Evolutionary conservation across 1,140 invertebrate genomes (phyloP).

Genomic region (Drosophila leontia): DNA sequence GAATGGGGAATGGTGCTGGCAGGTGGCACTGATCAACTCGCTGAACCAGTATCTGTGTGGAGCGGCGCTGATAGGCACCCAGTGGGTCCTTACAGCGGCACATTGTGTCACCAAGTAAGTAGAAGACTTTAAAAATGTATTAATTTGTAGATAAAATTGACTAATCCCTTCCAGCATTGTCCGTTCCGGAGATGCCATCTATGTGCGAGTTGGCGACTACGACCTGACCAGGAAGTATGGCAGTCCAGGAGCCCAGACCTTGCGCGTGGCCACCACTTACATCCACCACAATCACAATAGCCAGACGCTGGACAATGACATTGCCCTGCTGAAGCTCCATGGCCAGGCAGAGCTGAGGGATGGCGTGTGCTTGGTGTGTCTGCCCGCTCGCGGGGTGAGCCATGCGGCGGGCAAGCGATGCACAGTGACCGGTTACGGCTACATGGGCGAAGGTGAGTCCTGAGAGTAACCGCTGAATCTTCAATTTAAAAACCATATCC

Average conservation of each 20-base stretch:
- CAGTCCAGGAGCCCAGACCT: conserved; percentile 94
- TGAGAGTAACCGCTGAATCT: background rate
- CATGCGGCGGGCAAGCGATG: conserved; percentile 94
- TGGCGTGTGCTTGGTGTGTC: conserved; percentile 90
- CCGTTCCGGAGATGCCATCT: conserved; percentile 94
- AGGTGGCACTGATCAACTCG: conserved; percentile 96
- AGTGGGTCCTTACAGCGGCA: conserved; percentile 97
- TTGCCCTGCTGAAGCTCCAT: conserved; percentile 96
- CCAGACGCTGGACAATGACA: conserved; percentile 97
- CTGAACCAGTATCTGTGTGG: conserved; percentile 98
- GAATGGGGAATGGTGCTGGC: conserved; percentile 97
- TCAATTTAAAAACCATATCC: no score
- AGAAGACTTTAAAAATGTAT: background rate
- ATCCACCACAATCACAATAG: conserved; percentile 99
- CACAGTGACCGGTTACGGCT: conserved; percentile 96
- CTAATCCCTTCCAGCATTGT: conserved; percentile 89
- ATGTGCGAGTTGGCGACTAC: conserved; percentile 96
- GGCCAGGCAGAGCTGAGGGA: conserved; percentile 95
- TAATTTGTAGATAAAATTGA: no score
- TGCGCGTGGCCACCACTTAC: conserved; percentile 95
- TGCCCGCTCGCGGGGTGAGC: conserved; percentile 93
- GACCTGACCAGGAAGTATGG: conserved; percentile 95
- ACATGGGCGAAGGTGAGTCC: conserved; percentile 94
- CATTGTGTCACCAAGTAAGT: conserved; percentile 98
- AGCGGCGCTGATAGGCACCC: conserved; percentile 96